Base-by-base conservation (phyloP, 1,140 invertebrate genomes). In the Aporrectodea caliginosa region DNA sequence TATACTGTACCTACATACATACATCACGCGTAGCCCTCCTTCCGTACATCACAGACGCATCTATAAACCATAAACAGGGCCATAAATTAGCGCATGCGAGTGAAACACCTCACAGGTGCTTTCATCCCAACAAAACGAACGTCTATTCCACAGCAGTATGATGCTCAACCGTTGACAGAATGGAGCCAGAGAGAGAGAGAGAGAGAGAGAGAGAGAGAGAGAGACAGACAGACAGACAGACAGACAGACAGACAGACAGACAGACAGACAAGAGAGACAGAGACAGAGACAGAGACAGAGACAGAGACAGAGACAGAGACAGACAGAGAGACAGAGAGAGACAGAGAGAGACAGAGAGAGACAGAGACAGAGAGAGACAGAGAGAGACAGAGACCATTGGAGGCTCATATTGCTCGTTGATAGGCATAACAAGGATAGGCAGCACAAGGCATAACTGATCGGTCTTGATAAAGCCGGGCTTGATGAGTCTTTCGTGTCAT, bases 101-200 rank as follows among this genome's bases (percentile, higher is more conserved):
- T 58, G 22, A 58, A 22, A 6, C 6, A 12, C 22, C 43, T 12
- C 6, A 58, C 43, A 58, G 43, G 22, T 58, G 22, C 6, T 58
- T 58, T 58, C 43, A 58, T 12, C 22, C 6, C 22, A 58, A 58
- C 6, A 58, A 58, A 58, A 58, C 22, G 43, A 58, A 58, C 43
- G 43, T 12, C 22, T 58, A 12, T 58, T 22, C n/a, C n/a, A n/a
- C n/a, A n/a, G n/a, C n/a, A n/a, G n/a, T n/a, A n/a, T n/a, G n/a
- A n/a, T n/a, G n/a, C n/a, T n/a, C n/a, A n/a, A n/a, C n/a, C n/a
- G n/a, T n/a, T n/a, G n/a, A n/a, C n/a, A n/a, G n/a, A n/a, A n/a
- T n/a, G n/a, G n/a, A n/a, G n/a, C n/a, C n/a, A n/a, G n/a, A 58
- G 43, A 58, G 43, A 58, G 43, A 58, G 43, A 58, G 43, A 58